Evolutionary conservation across 1,140 invertebrate species (phyloP).

Genomic region (Drosophila athabasca): DNA sequence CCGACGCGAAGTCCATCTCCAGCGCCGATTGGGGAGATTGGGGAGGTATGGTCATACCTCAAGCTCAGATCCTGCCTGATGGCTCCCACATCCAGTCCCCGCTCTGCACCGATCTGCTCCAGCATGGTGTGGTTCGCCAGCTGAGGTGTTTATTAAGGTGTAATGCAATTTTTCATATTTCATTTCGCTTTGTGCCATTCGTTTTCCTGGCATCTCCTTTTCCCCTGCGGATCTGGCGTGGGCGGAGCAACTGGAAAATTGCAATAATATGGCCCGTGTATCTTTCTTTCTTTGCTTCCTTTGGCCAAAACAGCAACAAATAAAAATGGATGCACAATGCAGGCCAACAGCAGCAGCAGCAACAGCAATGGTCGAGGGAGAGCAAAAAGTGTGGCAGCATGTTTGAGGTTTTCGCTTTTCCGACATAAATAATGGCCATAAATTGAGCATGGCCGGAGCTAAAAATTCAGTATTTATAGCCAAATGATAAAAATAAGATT

Average conservation of each 20-base stretch:
- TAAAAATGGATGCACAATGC: conserved; percentile 77
- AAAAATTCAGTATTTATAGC: conserved; percentile 84
- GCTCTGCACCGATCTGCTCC: conserved; percentile 4
- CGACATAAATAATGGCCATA: conserved; percentile 84
- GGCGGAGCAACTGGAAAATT: conserved; percentile 81
- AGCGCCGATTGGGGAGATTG: conserved; percentile 11
- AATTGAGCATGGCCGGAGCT: conserved; percentile 83
- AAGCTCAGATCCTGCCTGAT: conserved; percentile 1
- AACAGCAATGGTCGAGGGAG: conserved; percentile 8
- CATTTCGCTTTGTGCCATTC: conserved; percentile 46
- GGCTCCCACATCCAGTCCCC: conserved; percentile 22
- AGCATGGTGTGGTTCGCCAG: conserved; percentile 42
- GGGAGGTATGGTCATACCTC: background rate
- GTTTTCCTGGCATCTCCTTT: conserved; percentile 17
- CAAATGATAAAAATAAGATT: conserved; percentile 84
- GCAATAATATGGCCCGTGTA: conserved; percentile 79
- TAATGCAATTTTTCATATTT: conserved; percentile 82
- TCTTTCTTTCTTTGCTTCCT: conserved; percentile 39
- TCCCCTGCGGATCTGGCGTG: conserved; percentile 44
- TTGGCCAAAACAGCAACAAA: conserved; percentile 56
- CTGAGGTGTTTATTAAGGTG: conserved; percentile 82
- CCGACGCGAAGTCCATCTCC: background rate
- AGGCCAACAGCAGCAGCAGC: conserved; percentile 25
- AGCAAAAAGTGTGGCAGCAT: conserved; percentile 78
- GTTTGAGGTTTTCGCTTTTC: conserved; percentile 82